Base-by-base conservation (phyloP, 2,113 vertebrate species). In the Lamprologus lemairii region DNA sequence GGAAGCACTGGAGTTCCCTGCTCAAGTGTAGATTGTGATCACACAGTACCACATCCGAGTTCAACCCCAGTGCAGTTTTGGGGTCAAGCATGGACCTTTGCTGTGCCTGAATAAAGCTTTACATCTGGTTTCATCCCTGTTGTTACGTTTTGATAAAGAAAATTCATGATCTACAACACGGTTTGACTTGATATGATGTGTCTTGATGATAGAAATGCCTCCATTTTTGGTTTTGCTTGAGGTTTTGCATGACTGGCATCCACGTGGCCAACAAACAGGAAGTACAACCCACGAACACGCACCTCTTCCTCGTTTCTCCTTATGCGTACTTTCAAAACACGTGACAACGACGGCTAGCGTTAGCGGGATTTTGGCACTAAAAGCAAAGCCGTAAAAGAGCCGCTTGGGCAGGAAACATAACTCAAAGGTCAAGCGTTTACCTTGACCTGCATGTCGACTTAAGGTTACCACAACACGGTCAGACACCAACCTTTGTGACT, bases 241-340 rank as follows among this genome's bases (percentile, higher is more conserved):
- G n/a, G 12, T 42, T 73, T 80, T 7, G 28, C 11, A 40, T 9
- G 13, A 23, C 51, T 45, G 11, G 7, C 3, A 82, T 4, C 7
- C 63, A 91, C 55, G 87, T 90, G 84, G 84, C 87, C 5, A 4
- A 37, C 21, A 3, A 78, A 71, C 33, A 60, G 90, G 93, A 93
- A 90, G 88, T 57, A 31, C 13, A 54, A 31, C 13, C 17, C 82
- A 54, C n/a, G 78, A 75, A 26, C 26, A 13, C 12, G 6, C 10
- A 14, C 16, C 17, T 33, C 16, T 16, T 51, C 11, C 33, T 68
- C 60, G 17, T 47, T 12, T 63, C 21, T 10, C 40, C 35, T 12
- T 6, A 7, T 5, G 5, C 14, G 4, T 1, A 11, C 10, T 33
- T 84, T 71, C 1, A 9, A 10, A 14, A 35, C 33, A 5, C 11